phyloP scores from a whole-genome alignment of 2,888 invertebrate genomes.

The Danaus chrysippus region DNA sequence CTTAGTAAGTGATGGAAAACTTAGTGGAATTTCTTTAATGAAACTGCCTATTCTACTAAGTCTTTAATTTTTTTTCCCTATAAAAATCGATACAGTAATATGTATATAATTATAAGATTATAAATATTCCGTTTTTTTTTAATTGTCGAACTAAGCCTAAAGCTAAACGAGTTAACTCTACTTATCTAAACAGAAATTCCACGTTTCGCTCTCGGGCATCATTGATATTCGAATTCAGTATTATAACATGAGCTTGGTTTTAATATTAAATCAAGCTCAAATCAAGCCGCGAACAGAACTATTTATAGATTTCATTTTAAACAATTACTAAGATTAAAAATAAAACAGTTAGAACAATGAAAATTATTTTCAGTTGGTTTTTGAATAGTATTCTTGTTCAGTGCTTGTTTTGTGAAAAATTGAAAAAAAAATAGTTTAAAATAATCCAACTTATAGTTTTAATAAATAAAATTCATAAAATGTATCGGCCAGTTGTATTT shows the following conservation, averaged over 20 bases:
- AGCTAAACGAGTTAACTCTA: neutral
- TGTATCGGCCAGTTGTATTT: no score
- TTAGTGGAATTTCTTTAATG: no score
- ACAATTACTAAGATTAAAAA: slow-evolving; percentile 18
- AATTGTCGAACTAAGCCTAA: neutral
- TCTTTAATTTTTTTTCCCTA: no score
- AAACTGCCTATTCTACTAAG: no score
- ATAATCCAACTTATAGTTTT: neutral
- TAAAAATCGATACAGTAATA: no score
- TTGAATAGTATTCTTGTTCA: neutral
- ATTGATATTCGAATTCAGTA: slow-evolving; percentile 21
- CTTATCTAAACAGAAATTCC: slow-evolving; percentile 2
- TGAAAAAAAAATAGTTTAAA: neutral
- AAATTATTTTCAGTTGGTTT: neutral
- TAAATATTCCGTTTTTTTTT: neutral
- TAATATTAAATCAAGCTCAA: slow-evolving; percentile 25
- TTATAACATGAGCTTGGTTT: slow-evolving; percentile 22
- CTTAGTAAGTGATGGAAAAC: no score
- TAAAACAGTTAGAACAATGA: neutral
- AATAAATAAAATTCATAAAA: neutral
- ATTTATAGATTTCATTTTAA: slow-evolving; percentile 17
- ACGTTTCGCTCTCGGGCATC: slow-evolving; percentile 14
- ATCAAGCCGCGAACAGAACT: slow-evolving; percentile 19
- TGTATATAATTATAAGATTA: no score
- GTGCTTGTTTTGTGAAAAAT: neutral